Conservation (phyloP, 37 sponge, comb jelly and placozoan species). For the Aphrocallistes beatrix region DNA sequence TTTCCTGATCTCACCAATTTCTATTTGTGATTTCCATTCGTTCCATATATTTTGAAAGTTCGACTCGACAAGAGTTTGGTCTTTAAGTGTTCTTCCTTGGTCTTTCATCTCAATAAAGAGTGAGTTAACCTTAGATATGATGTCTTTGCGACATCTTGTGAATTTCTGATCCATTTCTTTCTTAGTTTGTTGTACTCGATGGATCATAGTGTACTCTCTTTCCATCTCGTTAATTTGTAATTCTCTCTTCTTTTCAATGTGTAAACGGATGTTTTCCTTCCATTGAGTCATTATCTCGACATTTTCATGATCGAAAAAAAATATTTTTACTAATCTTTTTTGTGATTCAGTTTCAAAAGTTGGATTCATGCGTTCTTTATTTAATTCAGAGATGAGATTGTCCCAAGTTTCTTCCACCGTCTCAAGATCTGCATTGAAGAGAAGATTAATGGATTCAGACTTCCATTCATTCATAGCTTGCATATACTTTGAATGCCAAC, state of each 20-base stretch:
- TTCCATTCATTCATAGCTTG: background rate
- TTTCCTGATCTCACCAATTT: background rate
- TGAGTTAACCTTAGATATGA: background rate
- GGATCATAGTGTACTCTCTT: background rate
- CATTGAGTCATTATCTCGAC: background rate
- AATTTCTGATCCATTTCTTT: conserved; percentile 1
- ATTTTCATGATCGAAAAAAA: background rate
- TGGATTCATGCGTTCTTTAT: background rate
- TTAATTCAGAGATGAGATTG: background rate
- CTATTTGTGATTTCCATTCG: conserved; percentile 8
- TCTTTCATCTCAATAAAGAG: background rate
- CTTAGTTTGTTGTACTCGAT: background rate
- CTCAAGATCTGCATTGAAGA: background rate
- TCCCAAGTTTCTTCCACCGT: background rate
- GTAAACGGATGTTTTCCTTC: background rate
- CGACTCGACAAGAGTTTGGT: background rate
- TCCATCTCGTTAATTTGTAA: background rate
- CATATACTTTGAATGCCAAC: conserved; percentile 17
- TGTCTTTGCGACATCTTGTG: background rate
- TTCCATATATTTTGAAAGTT: background rate
- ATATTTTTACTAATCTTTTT: background rate
- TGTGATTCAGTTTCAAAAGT: background rate
- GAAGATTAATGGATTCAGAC: background rate
- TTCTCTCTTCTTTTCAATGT: background rate
- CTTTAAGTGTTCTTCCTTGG: background rate